phyloP scores from a whole-genome alignment of 2,797 vertebrate species.

The Chelidonichthys spinosus region DNA sequence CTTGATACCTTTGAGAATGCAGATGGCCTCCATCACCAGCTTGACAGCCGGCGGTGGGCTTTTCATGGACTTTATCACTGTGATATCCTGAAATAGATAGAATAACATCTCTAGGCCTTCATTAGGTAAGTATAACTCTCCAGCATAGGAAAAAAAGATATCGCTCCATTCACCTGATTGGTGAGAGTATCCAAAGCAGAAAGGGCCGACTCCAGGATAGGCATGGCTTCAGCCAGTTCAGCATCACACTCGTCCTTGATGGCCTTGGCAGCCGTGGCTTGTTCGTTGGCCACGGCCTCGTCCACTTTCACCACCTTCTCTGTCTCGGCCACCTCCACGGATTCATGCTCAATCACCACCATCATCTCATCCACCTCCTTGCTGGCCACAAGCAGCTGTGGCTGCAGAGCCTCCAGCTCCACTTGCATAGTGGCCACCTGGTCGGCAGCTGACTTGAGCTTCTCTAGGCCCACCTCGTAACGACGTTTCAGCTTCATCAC shows the following conservation, averaged over 20 bases:
- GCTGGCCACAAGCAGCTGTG: constrained; percentile 88
- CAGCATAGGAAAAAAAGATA: background rate
- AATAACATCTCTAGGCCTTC: background rate
- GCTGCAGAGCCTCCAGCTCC: constrained; percentile 91
- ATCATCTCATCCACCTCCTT: constrained; percentile 91
- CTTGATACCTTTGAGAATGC: constrained; percentile 94
- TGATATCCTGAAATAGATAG: constrained; percentile 87
- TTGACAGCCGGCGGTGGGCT: constrained; percentile 92
- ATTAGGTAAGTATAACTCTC: background rate
- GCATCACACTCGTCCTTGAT: constrained; percentile 95
- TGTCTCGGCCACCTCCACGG: constrained; percentile 89
- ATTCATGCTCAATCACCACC: constrained; percentile 89
- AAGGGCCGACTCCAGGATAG: constrained; percentile 89
- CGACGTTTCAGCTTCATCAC: constrained; percentile 90
- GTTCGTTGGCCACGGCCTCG: constrained; percentile 88
- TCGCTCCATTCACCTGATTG: constrained; percentile 81
- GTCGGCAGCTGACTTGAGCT: constrained; percentile 88
- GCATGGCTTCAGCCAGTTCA: constrained; percentile 89
- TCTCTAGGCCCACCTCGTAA: constrained; percentile 92
- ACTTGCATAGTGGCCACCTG: constrained; percentile 91
- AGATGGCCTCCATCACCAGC: constrained; percentile 94
- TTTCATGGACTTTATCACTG: constrained; percentile 94
- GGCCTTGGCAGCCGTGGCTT: constrained; percentile 91
- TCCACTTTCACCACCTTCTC: constrained; percentile 91
- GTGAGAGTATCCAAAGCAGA: constrained; percentile 91